A percentile compares a stretch with the other conserved stretches of the same genome.
Evolutionary conservation across 2,888 invertebrate genomes (phyloP).

Genomic region (Eretmocerus hayati): DNA sequence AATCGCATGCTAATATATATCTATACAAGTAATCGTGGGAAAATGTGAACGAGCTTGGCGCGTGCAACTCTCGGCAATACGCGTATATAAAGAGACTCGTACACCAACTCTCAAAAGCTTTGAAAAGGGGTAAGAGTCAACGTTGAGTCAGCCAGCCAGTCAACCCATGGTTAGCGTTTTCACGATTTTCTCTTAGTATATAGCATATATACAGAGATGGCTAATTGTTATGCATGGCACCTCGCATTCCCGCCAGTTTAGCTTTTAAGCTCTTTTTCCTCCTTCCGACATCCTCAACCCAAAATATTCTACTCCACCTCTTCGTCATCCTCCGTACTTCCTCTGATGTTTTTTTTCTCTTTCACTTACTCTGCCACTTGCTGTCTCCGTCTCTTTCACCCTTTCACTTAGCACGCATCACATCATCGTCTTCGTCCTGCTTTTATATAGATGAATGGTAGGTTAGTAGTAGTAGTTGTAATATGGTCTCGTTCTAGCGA

Average conservation of each 20-base stretch:
- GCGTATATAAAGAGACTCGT: too few species aligned
- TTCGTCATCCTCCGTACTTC: not conserved
- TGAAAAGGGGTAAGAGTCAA: too few species aligned
- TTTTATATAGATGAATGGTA: too few species aligned
- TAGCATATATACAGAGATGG: too few species aligned
- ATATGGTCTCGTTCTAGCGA: too few species aligned
- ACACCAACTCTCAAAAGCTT: too few species aligned
- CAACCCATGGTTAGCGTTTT: slow-evolving; percentile 38
- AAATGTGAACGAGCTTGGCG: too few species aligned
- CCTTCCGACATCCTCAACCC: not conserved
- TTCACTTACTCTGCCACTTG: slow-evolving; percentile 12
- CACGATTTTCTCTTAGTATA: slow-evolving; percentile 46
- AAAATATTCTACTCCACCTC: slow-evolving; percentile 1
- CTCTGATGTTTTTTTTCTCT: slow-evolving; percentile 7
- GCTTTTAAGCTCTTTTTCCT: slow-evolving; percentile 25
- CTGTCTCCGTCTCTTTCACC: slow-evolving; percentile 1
- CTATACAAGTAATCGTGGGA: too few species aligned
- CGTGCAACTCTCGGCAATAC: too few species aligned
- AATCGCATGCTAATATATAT: not conserved
- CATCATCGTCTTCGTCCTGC: not conserved
- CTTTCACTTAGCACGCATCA: slow-evolving; percentile 16
- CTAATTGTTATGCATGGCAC: slow-evolving; percentile 47
- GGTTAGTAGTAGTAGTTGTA: too few species aligned
- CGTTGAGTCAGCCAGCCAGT: not conserved
- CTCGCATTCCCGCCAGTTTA: slow-evolving; percentile 37